phyloP scores from a whole-genome alignment of 2,888 invertebrate genomes.

The Protula sp. region DNA sequence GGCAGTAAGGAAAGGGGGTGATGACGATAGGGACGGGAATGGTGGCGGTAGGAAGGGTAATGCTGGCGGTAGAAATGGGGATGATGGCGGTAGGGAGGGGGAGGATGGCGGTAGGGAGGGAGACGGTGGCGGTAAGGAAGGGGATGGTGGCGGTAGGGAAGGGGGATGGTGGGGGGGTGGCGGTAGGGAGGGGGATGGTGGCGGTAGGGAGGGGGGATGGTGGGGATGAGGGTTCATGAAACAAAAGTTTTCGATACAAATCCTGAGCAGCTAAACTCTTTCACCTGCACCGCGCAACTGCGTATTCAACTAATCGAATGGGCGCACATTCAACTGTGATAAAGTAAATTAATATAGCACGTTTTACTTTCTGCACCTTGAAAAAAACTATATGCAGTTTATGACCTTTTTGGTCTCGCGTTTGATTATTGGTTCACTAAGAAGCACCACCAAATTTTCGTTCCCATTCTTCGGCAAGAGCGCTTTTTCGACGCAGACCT shows the following conservation, averaged over 20 bases:
- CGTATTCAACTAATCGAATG: too few relatives aligned
- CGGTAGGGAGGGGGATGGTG: not conserved
- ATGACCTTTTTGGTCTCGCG: too few relatives aligned
- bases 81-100: not conserved
- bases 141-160: not conserved
- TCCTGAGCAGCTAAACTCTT: too few relatives aligned
- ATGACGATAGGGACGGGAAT: too few relatives aligned
- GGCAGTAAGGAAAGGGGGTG: too few relatives aligned
- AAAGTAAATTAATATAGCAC: too few relatives aligned
- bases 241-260: too few relatives aligned
- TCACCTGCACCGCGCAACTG: too few relatives aligned
- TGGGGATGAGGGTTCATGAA: not conserved
- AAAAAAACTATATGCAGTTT: too few relatives aligned
- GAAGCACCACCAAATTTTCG: not conserved
- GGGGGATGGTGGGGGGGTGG: not conserved
- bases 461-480: constrained; percentile 12
- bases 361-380: too few relatives aligned
- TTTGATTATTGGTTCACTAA: too few relatives aligned
- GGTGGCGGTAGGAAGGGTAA: not conserved
- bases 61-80: not conserved
- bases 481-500: constrained; percentile 6
- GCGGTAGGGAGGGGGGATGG: not conserved
- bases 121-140: not conserved
- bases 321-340: too few relatives aligned
- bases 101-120: not conserved